These are phyloP conservation scores for Cynopterus brachyotis DNA, from an alignment of 2,113 vertebrate genomes.

Conservation along the genomic window DNA sequence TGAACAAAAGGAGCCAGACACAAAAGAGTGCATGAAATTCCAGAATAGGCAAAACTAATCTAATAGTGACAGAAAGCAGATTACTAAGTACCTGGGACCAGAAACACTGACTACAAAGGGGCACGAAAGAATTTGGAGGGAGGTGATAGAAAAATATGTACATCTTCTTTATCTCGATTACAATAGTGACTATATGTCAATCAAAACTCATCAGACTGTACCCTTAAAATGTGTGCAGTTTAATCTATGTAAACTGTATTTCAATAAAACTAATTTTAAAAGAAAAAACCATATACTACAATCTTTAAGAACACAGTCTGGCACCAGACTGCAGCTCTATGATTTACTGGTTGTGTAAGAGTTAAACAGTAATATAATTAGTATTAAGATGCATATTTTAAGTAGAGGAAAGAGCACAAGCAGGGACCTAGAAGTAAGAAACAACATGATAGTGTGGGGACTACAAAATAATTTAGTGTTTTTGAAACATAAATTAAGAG, in stretches of 20 bases:
- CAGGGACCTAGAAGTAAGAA: not conserved
- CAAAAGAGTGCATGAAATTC: not conserved
- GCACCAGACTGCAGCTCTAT: not conserved
- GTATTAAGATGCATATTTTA: not conserved
- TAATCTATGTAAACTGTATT: not conserved
- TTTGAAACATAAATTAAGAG: not conserved
- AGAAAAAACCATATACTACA: not conserved
- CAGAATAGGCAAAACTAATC: not conserved
- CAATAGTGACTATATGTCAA: not conserved
- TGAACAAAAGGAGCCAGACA: not conserved
- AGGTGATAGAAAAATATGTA: not conserved
- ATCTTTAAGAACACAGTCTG: not conserved
- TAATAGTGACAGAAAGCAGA: not conserved
- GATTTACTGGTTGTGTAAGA: not conserved
- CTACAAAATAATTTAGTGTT: not conserved
- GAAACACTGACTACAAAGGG: not conserved
- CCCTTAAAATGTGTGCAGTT: not conserved
- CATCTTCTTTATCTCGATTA: not conserved
- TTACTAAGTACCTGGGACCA: not conserved
- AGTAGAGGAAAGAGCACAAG: not conserved
- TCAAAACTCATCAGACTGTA: not conserved
- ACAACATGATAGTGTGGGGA: not conserved
- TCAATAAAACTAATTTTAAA: constrained; percentile 3
- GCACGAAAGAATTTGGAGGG: not conserved
- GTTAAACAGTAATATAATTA: not conserved